phyloP scores from a whole-genome alignment of 2,113 vertebrate genomes.

The Vulpes vulpes region DNA sequence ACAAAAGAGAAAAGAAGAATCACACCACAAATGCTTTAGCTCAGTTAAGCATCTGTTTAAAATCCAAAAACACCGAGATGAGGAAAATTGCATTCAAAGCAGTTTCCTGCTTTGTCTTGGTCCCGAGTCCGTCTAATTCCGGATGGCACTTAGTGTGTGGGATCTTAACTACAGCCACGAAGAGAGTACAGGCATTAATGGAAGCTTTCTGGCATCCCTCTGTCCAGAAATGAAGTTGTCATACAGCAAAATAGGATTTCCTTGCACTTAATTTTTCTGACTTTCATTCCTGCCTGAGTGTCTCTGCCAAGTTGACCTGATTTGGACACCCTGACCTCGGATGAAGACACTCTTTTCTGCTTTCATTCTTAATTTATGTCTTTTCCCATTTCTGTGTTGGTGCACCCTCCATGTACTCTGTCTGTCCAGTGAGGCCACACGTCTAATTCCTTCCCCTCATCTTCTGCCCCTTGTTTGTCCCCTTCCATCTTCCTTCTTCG shows the following conservation, averaged over 20 bases:
- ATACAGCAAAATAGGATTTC: background rate
- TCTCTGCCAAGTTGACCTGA: background rate
- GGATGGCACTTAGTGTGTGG: background rate
- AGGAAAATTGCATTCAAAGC: background rate
- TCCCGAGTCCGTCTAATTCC: background rate
- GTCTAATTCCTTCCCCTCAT: background rate
- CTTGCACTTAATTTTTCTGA: background rate
- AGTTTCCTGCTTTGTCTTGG: background rate
- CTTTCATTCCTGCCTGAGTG: background rate
- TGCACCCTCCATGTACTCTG: fast-evolving
- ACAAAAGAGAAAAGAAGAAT: background rate
- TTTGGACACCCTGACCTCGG: background rate
- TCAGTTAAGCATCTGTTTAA: conserved; percentile 45
- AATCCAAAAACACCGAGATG: background rate
- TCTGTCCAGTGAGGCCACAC: fast-evolving
- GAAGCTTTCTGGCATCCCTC: background rate
- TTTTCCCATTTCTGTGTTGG: background rate
- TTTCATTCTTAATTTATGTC: background rate
- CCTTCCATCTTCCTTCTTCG: background rate
- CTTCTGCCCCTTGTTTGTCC: fast-evolving
- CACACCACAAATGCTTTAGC: background rate
- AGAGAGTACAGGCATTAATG: background rate
- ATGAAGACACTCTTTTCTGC: background rate
- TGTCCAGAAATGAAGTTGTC: background rate
- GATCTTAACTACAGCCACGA: background rate